Evolutionary conservation across 2,113 vertebrate species (phyloP).

Genomic region (Speoplatyrhinus poulsoni): DNA sequence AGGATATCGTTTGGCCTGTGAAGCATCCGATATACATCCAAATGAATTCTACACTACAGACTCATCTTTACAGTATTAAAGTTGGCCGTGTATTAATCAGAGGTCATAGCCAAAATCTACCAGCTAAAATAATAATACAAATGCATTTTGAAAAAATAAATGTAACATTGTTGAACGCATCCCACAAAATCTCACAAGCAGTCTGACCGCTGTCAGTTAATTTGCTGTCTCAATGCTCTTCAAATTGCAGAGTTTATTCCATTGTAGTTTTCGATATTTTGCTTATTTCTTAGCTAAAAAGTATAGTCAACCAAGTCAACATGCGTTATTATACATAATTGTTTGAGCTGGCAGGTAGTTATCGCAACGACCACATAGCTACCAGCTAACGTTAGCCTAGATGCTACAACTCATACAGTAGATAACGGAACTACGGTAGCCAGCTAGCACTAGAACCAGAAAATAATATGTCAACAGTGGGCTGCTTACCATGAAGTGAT

Average conservation of each 20-base stretch:
- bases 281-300: neutral
- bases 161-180: neutral
- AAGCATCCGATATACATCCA: slow-evolving; percentile 5
- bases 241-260: neutral
- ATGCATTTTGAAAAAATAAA: neutral
- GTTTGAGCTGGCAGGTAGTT: neutral
- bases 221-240: neutral
- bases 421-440: neutral
- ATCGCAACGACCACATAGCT: neutral
- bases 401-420: neutral
- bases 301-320: neutral
- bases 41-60: neutral
- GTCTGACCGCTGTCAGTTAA: neutral
- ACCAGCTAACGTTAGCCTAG: slow-evolving; percentile 33
- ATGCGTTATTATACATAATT: neutral
- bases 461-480: neutral
- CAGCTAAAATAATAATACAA: too few relatives aligned
- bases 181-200: neutral
- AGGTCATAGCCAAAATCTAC: neutral
- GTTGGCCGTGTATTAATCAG: neutral
- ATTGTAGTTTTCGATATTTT: neutral
- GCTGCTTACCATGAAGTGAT: slow-evolving; percentile 54
- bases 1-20: slow-evolving; percentile 69
- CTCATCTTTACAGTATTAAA: slow-evolving; percentile 23
- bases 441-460: neutral